phyloP scores from a whole-genome alignment of 2,797 vertebrate genomes.

The Threskiornis aethiopicus region DNA sequence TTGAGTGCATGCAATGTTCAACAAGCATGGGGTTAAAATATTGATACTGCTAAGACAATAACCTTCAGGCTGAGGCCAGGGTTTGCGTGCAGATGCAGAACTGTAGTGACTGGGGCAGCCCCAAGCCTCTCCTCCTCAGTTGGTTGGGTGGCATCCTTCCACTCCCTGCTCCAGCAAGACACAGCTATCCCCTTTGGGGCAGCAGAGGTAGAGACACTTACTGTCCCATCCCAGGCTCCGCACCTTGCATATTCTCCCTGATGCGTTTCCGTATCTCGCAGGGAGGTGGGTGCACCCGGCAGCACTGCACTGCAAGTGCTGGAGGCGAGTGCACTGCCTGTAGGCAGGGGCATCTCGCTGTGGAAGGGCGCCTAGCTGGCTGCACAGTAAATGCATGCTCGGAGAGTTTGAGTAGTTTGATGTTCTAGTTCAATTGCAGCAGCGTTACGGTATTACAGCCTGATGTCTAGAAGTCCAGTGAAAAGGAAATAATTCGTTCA shows the following conservation, averaged over 20 bases:
- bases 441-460: not conserved
- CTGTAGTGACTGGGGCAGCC: not conserved
- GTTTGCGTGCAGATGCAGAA: not conserved
- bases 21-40: not conserved
- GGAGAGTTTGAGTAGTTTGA: not conserved
- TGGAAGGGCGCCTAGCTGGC: not conserved
- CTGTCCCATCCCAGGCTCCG: not conserved
- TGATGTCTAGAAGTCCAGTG: not conserved
- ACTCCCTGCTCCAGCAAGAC: not conserved
- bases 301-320: not conserved
- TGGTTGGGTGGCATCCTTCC: not conserved
- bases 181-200: fast-evolving
- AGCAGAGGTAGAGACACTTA: not conserved
- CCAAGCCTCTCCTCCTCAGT: not conserved
- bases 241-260: not conserved
- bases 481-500: not conserved
- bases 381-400: not conserved
- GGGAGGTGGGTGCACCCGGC: not conserved
- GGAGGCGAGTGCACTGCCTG: not conserved
- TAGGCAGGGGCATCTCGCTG: fast-evolving
- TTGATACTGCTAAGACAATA: not conserved
- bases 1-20: not conserved
- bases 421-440: not conserved
- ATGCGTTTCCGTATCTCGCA: fast-evolving
- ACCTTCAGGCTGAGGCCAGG: not conserved